A percentile compares a stretch with the other conserved stretches of the same genome.
Conservation (phyloP, 2,797 vertebrate species). For the Acanthis flammea region DNA sequence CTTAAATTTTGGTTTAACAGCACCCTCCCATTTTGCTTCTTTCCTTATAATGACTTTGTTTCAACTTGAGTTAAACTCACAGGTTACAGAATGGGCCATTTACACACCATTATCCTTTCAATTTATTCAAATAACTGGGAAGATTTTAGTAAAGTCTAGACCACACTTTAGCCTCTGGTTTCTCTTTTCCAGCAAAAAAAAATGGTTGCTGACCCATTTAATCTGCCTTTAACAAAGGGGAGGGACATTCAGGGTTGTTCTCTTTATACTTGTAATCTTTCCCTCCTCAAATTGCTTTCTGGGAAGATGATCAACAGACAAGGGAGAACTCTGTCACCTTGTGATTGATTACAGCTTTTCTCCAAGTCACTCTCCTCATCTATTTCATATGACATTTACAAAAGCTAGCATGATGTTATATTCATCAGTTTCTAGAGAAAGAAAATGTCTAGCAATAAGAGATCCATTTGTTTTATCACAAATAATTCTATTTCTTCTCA, state of each 20-base stretch:
- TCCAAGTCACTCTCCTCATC: slow-evolving; percentile 66
- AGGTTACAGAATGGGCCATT: not conserved
- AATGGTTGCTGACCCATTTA: not conserved
- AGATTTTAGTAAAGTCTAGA: not conserved
- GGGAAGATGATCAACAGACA: slow-evolving; percentile 59
- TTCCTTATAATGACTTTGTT: not conserved
- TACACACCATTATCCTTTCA: not conserved
- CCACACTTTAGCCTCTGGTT: not conserved
- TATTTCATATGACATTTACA: slow-evolving; percentile 72
- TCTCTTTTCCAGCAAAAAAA: not conserved
- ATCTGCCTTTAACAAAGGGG: not conserved
- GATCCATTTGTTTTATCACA: slow-evolving; percentile 38
- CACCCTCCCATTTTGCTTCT: not conserved
- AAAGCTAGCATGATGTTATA: slow-evolving; percentile 71
- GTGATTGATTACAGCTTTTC: slow-evolving; percentile 72
- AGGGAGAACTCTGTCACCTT: slow-evolving; percentile 38
- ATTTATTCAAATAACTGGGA: not conserved
- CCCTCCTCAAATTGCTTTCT: slow-evolving; percentile 39
- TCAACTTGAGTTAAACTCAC: not conserved
- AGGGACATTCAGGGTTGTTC: slow-evolving; percentile 34
- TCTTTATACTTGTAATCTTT: slow-evolving; percentile 17
- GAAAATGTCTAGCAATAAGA: slow-evolving; percentile 32
- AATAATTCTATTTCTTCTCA: slow-evolving; percentile 22
- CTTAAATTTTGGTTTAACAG: not conserved
- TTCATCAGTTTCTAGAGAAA: slow-evolving; percentile 64